These are phyloP conservation scores for Anoplophora glabripennis DNA, from an alignment of 1,140 invertebrate genomes.

Conservation along the genomic window DNA sequence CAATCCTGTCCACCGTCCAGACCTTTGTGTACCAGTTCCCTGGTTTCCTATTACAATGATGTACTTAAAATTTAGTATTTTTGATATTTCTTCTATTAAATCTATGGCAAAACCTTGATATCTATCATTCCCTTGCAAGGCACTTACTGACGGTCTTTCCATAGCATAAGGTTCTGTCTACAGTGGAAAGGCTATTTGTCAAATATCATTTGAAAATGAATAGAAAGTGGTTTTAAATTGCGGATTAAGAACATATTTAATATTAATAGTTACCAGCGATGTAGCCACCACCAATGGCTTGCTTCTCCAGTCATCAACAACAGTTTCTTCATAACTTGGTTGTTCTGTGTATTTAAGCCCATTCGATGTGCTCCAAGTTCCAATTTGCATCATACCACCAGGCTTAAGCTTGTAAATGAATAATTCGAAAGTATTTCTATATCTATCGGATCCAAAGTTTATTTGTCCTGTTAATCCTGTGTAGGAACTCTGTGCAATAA, in stretches of 20 bases:
- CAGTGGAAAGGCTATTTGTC: slow-evolving; percentile 47
- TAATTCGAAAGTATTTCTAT: slow-evolving; percentile 74
- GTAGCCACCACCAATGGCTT: slow-evolving; percentile 82
- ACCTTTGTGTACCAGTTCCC: slow-evolving; percentile 63
- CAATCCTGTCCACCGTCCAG: slow-evolving; percentile 80
- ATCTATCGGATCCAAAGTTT: slow-evolving; percentile 80
- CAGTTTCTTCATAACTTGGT: not conserved
- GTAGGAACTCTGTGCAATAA: slow-evolving; percentile 28
- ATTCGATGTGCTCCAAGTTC: slow-evolving; percentile 64
- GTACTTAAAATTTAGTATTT: slow-evolving; percentile 72
- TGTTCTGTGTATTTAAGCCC: slow-evolving; percentile 24
- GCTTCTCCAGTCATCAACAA: slow-evolving; percentile 60
- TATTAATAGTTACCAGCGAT: slow-evolving; percentile 64
- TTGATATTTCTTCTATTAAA: slow-evolving; percentile 67
- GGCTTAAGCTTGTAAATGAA: slow-evolving; percentile 72
- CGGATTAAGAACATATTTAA: not conserved
- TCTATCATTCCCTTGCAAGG: slow-evolving; percentile 64
- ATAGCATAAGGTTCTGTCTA: slow-evolving; percentile 80
- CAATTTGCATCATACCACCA: slow-evolving; percentile 66
- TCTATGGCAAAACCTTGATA: slow-evolving; percentile 86
- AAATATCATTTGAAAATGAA: slow-evolving; percentile 78
- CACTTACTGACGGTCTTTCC: slow-evolving; percentile 55
- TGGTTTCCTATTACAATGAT: slow-evolving; percentile 72
- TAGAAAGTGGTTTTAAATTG: slow-evolving; percentile 37
- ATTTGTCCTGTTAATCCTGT: slow-evolving; percentile 78